Conservation (phyloP, 2,113 vertebrate species). For the Monopterus albus region DNA sequence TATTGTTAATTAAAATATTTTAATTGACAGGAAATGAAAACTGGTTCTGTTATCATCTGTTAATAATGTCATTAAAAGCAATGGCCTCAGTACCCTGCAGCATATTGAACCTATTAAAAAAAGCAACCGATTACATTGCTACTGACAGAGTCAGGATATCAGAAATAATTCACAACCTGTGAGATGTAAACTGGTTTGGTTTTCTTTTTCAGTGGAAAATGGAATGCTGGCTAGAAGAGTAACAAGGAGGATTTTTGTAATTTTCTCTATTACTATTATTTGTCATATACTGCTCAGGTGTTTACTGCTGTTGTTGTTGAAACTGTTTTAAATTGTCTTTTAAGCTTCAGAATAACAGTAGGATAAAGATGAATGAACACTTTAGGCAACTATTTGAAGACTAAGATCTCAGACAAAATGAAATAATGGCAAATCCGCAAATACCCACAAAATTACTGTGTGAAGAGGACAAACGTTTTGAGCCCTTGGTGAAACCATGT, state of each 20-base stretch:
- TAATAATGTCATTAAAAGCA: slow-evolving; percentile 51
- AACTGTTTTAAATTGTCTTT: neutral
- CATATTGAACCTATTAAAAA: slow-evolving; percentile 29
- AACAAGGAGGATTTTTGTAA: neutral
- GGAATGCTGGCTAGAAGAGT: neutral
- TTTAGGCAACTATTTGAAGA: neutral
- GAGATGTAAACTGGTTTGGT: slow-evolving; percentile 20
- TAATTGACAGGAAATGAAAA: slow-evolving; percentile 49
- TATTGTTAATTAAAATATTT: slow-evolving; percentile 28
- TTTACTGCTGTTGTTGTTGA: slow-evolving; percentile 8
- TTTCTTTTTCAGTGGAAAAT: slow-evolving; percentile 21
- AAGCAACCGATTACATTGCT: slow-evolving; percentile 31
- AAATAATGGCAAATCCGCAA: neutral
- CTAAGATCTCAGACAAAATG: neutral
- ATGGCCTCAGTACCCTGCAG: slow-evolving; percentile 18
- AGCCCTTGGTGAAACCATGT: slow-evolving; percentile 25
- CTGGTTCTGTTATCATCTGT: slow-evolving; percentile 29
- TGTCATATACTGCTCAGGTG: no score
- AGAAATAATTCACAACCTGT: slow-evolving; percentile 24
- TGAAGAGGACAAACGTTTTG: slow-evolving; percentile 2
- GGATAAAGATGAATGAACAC: neutral
- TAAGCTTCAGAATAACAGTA: neutral
- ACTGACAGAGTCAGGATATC: slow-evolving; percentile 36
- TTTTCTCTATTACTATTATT: no score
- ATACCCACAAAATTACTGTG: neutral